These are phyloP conservation scores for Sebastes flavidus DNA, from an alignment of 2,797 vertebrate genomes.

Conservation along the genomic window DNA sequence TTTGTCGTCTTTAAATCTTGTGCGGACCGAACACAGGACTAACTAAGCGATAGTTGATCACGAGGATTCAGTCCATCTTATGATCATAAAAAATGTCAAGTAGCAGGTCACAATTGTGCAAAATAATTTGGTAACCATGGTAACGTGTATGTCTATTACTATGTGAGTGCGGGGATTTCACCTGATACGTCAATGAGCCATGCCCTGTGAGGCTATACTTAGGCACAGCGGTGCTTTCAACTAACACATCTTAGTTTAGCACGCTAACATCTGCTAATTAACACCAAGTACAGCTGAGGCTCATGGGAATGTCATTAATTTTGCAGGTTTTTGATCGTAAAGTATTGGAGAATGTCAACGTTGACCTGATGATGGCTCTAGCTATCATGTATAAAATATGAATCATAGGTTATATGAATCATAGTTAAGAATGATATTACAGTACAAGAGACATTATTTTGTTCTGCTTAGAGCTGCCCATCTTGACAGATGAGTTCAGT, in stretches of 20 bases:
- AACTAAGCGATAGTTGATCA: background rate
- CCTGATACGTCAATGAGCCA: background rate
- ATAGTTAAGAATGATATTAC: background rate
- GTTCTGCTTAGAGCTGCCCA: background rate
- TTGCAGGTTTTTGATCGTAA: background rate
- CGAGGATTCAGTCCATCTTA: background rate
- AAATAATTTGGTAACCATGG: background rate
- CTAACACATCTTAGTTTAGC: background rate
- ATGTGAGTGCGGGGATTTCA: background rate
- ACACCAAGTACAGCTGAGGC: background rate
- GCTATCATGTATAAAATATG: background rate
- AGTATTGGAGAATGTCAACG: background rate
- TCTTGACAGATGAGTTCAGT: background rate
- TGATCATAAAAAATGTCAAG: background rate
- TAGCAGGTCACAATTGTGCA: background rate
- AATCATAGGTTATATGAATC: background rate
- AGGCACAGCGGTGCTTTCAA: background rate
- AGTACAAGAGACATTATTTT: background rate
- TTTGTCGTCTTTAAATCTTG: background rate
- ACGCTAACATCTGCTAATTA: background rate
- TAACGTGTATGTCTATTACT: background rate
- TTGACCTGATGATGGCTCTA: background rate
- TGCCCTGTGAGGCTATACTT: background rate
- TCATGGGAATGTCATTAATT: background rate
- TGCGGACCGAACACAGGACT: no score